Evolutionary conservation across 1,140 invertebrate species (phyloP), one percentile per base, ranked within the genome.

Genomic region (Antheraea pernyi): DNA sequence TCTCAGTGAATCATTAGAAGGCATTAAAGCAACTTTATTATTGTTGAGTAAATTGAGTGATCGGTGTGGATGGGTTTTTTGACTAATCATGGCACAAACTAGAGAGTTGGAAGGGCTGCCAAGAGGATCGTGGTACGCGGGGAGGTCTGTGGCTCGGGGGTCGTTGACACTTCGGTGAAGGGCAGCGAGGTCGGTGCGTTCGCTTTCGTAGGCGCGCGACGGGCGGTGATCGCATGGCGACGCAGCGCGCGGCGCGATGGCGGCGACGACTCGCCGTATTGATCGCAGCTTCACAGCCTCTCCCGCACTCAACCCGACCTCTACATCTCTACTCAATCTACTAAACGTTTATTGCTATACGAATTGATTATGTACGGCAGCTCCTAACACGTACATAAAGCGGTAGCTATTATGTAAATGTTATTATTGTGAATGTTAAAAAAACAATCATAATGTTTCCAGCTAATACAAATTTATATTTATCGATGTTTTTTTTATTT

Each of bases 91-190:
- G 88, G 89, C 86, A 91, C 74, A 78, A 80, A 88, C 81, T 53
- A 53, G 0, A 76, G 81, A 81, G 83, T 74, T 78, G 74, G 70
- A 80, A 82, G 83, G 79, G 78, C 73, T 83, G 42, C 39, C 19
- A 19, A 53, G 39, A 19, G 64, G 10, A 19, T 13, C 46, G 73
- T 46, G 73, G 70, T 65, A 72, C 65, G 75, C 65, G 74, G 78
- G 78, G 46, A 53, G 46, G 46, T 53, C 46, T 53, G 46, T 53
- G 11, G 71, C 77, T 67, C 76, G 79, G 83, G 82, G 87, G 86
- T 91, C 89, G 87, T 83, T 85, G 88, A 91, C 86, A 83, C 84
- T 76, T 73, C 81, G 82, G 85, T 89, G 89, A 89, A 89, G 86
- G 86, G 85, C 88, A 90, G 84, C 81, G 85, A 84, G 88, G 86